Evolutionary conservation across 2,113 vertebrate species (phyloP).

Genomic region (Calyptommatus sinebrachiatus): DNA sequence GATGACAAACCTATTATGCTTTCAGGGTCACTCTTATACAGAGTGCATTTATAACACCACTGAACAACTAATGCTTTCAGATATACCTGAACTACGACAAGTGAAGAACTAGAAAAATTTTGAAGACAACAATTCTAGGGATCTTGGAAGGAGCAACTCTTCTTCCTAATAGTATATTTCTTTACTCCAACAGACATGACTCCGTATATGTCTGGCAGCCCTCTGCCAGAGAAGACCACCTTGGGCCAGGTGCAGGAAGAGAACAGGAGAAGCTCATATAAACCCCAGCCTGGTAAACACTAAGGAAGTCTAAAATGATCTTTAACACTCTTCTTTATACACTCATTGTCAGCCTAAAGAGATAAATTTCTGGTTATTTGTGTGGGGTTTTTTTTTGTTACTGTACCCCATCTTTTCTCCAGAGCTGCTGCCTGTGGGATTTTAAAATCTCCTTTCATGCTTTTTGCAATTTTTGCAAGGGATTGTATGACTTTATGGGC

Average conservation of each 20-base stretch:
- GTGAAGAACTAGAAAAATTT: not conserved
- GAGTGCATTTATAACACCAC: not conserved
- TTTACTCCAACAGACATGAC: conserved; percentile 83
- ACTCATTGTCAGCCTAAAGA: not conserved
- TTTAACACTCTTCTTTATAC: not conserved
- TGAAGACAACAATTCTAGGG: not conserved
- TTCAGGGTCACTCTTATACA: not conserved
- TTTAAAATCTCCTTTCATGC: not conserved
- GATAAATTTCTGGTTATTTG: not conserved
- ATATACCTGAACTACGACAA: not conserved
- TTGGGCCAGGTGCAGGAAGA: conserved; percentile 78
- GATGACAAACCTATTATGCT: not conserved
- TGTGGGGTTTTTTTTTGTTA: not conserved
- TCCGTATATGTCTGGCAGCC: conserved; percentile 86
- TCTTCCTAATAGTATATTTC: conserved; percentile 21
- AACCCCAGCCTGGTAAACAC: conserved; percentile 79
- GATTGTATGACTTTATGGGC: not conserved
- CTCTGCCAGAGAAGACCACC: conserved; percentile 77
- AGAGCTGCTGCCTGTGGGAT: not conserved
- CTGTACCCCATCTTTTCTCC: not conserved
- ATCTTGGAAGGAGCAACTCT: not conserved
- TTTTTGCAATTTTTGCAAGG: not conserved
- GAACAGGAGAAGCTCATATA: conserved; percentile 72
- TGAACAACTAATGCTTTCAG: not conserved
- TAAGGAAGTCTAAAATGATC: not conserved